Percentiles rank a stretch among this genome's conserved stretches.
Evolutionary conservation across 2,888 invertebrate genomes (phyloP).

Genomic region (Adineta ricciae): DNA sequence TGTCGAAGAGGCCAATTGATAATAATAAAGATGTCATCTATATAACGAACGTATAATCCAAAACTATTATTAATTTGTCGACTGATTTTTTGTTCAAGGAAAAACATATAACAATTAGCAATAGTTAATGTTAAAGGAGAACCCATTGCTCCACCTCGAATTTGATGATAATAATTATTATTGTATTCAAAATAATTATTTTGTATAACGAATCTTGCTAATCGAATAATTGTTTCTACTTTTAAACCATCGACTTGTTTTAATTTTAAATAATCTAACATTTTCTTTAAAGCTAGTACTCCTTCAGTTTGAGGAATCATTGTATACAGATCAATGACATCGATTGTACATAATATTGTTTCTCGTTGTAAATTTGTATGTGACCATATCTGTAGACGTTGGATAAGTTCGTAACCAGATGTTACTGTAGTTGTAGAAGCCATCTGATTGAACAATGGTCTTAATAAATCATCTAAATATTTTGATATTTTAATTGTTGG

Average conservation of each 20-base stretch:
- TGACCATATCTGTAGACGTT: not conserved
- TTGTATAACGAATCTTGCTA: not conserved
- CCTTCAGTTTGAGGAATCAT: too few relatives aligned
- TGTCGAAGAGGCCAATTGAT: not conserved
- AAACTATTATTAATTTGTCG: not conserved
- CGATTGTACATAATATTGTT: not conserved
- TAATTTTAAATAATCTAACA: too few relatives aligned
- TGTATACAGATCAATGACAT: too few relatives aligned
- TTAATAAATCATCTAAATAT: not conserved
- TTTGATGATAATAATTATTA: not conserved
- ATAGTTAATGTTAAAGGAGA: not conserved
- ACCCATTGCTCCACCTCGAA: not conserved
- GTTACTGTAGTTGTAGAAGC: not conserved
- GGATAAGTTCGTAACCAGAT: not conserved
- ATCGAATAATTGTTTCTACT: not conserved
- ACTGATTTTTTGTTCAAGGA: not conserved
- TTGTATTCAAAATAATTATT: not conserved
- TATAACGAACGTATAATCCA: not conserved
- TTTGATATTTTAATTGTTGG: not conserved
- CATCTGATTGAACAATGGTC: not conserved
- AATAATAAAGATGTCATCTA: not conserved
- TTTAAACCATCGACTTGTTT: not conserved
- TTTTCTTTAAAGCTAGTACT: too few relatives aligned
- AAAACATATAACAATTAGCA: constrained; percentile 7
- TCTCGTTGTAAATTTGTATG: not conserved